phyloP scores from a whole-genome alignment of 35 echinoderm and acorn worm species.

The Patiria miniata region DNA sequence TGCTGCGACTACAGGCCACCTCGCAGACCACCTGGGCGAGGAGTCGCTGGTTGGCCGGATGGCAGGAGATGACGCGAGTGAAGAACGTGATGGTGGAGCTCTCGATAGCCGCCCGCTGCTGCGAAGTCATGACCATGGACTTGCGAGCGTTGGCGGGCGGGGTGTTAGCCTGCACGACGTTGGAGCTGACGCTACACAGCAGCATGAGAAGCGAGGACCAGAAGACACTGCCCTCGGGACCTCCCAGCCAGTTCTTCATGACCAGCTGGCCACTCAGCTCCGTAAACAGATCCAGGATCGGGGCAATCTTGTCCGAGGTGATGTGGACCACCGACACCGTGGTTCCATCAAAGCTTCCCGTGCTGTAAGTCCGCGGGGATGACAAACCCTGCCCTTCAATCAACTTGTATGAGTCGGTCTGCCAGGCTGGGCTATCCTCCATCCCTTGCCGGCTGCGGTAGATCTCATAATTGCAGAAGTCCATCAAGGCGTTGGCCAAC shows the following conservation, averaged over 20 bases:
- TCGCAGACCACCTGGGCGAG: slow-evolving; percentile 94
- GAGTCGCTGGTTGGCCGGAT: slow-evolving; percentile 85
- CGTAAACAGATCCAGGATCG: slow-evolving; percentile 91
- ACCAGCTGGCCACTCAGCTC: slow-evolving; percentile 69
- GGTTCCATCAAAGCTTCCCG: not conserved
- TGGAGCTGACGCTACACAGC: slow-evolving; percentile 80
- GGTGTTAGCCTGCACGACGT: slow-evolving; percentile 35
- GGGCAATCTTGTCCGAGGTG: slow-evolving; percentile 87
- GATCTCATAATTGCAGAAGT: slow-evolving; percentile 82
- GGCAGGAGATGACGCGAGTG: slow-evolving; percentile 69
- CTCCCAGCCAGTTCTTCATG: slow-evolving; percentile 93
- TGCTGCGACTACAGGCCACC: slow-evolving; percentile 70
- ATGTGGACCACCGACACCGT: slow-evolving; percentile 58
- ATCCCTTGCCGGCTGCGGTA: not conserved
- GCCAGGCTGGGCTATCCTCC: not conserved
- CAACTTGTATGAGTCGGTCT: slow-evolving; percentile 49
- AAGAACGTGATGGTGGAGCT: slow-evolving; percentile 86
- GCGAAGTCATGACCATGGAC: slow-evolving; percentile 54
- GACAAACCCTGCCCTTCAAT: slow-evolving; percentile 46
- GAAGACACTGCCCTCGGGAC: slow-evolving; percentile 81
- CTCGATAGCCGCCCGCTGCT: slow-evolving; percentile 78
- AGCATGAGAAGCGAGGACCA: slow-evolving; percentile 90
- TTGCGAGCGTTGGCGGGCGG: slow-evolving; percentile 39
- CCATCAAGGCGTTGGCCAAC: slow-evolving; percentile 74
- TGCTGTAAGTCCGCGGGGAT: not conserved